Base-by-base conservation (phyloP, 2,888 invertebrate species). In the Trachelus stipa region DNA sequence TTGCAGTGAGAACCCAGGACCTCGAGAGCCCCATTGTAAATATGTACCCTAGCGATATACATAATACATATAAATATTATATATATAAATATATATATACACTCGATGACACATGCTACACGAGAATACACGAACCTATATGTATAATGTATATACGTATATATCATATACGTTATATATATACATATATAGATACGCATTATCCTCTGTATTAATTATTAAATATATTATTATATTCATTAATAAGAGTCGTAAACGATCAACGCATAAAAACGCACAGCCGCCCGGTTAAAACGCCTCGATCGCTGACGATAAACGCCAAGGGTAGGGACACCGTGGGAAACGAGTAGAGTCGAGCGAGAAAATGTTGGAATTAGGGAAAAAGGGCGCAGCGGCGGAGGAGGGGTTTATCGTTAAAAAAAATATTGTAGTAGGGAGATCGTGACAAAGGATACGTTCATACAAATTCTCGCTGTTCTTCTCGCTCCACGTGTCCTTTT, bases 21-120 rank as follows among this genome's bases (percentile, higher is more conserved):
- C 85, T 86, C 86, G 30, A 71, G 77, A 76, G 80, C 79, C 77
- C 78, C 75, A 77, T 79, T 91, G 91, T 91, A 91, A 85, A 91
- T 91, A 91, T 90, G 90, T 90, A 90, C 90, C 91, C 89, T 90
- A 91, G 90, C 89, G 89, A 91, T 90, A 90, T 87, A 90, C 87
- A 88, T 87, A 87, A 88, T 88, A 87, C 86, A 71, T 71, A 71
- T 71, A 71, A 71, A 71, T 71, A 56, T 56, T 56, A 56, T 56
- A 56, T 15, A 88, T 88, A 88, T 86, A 85, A 83, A 84, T 85
- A 87, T 56, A 40, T 40, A 56, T 56, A 56, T 56, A 56, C 56
- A 56, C 56, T 56, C 56, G 56, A 56, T 56, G 56, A 56, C 56
- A 56, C 56, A 56, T 56, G 23, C 56, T 56, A 56, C 56, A 23